phyloP scores from a whole-genome alignment of 2,797 vertebrate species.

The Falco biarmicus region DNA sequence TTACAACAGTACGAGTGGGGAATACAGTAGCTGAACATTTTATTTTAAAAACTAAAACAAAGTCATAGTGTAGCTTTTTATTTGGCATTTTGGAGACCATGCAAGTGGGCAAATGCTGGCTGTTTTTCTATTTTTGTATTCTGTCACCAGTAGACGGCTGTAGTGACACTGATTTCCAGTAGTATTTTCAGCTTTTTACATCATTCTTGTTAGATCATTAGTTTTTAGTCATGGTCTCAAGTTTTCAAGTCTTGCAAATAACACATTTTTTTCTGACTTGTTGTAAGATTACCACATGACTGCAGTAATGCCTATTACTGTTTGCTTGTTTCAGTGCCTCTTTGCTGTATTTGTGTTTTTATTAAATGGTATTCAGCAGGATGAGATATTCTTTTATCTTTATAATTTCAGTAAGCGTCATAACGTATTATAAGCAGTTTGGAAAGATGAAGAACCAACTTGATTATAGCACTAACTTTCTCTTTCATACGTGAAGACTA shows the following conservation, averaged over 20 bases:
- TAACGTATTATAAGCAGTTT: not conserved
- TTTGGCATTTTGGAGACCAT: not conserved
- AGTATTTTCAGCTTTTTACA: not conserved
- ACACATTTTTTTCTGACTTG: not conserved
- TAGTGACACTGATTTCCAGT: not conserved
- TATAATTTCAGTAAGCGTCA: not conserved
- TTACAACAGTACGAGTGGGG: not conserved
- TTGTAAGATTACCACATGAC: not conserved
- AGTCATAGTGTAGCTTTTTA: not conserved
- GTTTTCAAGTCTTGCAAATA: not conserved
- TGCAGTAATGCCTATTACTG: not conserved
- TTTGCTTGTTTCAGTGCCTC: not conserved
- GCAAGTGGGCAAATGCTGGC: not conserved
- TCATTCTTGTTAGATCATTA: not conserved
- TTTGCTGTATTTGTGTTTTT: not conserved
- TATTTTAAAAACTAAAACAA: not conserved
- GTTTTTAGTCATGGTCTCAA: not conserved
- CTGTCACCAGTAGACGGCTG: constrained; percentile 55
- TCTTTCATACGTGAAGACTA: not conserved
- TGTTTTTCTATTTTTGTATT: not conserved
- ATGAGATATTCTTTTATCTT: not conserved
- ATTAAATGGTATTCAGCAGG: not conserved
- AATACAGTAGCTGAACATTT: not conserved
- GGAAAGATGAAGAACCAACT: not conserved
- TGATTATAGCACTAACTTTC: not conserved